Percentiles rank a stretch among this genome's conserved stretches.
These are phyloP conservation scores for Pantherophis alleghaniensis DNA, from an alignment of 2,797 vertebrate species.

Conservation along the genomic window DNA sequence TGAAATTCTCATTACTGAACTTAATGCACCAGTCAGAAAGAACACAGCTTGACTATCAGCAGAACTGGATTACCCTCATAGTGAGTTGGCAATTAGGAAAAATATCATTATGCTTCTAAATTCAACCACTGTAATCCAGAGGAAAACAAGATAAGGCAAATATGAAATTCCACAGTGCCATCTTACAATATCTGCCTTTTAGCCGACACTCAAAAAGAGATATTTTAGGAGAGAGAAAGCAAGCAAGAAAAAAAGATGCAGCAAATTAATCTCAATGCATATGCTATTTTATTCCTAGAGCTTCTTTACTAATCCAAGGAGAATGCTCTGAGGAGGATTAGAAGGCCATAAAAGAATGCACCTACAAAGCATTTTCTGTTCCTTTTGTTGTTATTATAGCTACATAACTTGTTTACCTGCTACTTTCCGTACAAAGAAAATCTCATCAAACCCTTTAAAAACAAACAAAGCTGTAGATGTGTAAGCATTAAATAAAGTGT, in stretches of 20 bases:
- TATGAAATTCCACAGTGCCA: conserved; percentile 43
- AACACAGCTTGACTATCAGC: conserved; percentile 60
- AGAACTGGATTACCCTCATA: conserved; percentile 55
- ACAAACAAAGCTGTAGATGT: not conserved
- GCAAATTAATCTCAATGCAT: conserved; percentile 47
- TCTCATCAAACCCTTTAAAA: not conserved
- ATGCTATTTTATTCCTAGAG: conserved; percentile 54
- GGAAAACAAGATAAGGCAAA: conserved; percentile 43
- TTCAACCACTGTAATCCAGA: conserved; percentile 50
- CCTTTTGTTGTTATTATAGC: conserved; percentile 39
- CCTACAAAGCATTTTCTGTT: conserved; percentile 60
- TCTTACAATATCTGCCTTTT: conserved; percentile 48
- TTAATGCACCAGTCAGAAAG: conserved; percentile 49
- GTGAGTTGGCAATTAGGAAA: conserved; percentile 50
- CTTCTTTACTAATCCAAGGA: conserved; percentile 48
- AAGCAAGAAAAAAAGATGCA: conserved; percentile 1
- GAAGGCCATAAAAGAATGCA: conserved; percentile 54
- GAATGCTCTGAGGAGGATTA: conserved; percentile 44
- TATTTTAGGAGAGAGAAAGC: conserved; percentile 3
- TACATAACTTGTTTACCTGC: conserved; percentile 37
- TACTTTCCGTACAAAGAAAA: conserved; percentile 44
- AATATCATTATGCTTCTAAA: conserved; percentile 40
- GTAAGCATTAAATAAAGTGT: not conserved
- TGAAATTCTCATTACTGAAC: conserved; percentile 48
- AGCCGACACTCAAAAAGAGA: conserved; percentile 40